Percentiles rank a stretch among this genome's conserved stretches.
Conservation (phyloP, 2,888 invertebrate genomes). For the Ornithoptera priamus region DNA sequence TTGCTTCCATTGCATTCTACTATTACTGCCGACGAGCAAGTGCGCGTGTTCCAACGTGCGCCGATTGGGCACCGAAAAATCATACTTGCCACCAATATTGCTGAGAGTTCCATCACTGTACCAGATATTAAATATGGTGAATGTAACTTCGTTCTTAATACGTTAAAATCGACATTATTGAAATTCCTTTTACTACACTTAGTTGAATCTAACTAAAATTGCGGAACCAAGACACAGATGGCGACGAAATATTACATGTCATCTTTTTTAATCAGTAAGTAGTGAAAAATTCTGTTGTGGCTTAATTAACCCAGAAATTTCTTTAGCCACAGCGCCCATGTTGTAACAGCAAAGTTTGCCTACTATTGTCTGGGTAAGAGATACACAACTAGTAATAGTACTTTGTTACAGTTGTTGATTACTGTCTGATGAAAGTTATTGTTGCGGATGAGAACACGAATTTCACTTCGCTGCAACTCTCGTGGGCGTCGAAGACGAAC, state of each 20-base stretch:
- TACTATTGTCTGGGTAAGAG: too few species aligned
- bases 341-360: too few species aligned
- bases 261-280: too few species aligned
- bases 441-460: slow-evolving; percentile 88
- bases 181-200: too few species aligned
- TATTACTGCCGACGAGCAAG: slow-evolving; percentile 89
- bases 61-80: slow-evolving; percentile 87
- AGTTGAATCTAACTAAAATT: too few species aligned
- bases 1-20: slow-evolving; percentile 86
- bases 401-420: slow-evolving; percentile 89
- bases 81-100: slow-evolving; percentile 94
- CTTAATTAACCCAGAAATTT: too few species aligned
- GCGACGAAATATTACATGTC: too few species aligned
- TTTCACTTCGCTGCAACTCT: slow-evolving; percentile 87
- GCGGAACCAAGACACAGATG: too few species aligned
- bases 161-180: too few species aligned
- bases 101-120: slow-evolving; percentile 95
- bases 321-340: too few species aligned
- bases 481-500: slow-evolving; percentile 94
- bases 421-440: slow-evolving; percentile 92
- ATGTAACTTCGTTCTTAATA: slow-evolving; percentile 19
- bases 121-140: slow-evolving; percentile 91
- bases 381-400: neutral
- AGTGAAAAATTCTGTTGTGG: too few species aligned
- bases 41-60: slow-evolving; percentile 79